These are phyloP conservation scores for Tangara arthus DNA, from an alignment of 2,797 vertebrate species.

Conservation along the genomic window DNA sequence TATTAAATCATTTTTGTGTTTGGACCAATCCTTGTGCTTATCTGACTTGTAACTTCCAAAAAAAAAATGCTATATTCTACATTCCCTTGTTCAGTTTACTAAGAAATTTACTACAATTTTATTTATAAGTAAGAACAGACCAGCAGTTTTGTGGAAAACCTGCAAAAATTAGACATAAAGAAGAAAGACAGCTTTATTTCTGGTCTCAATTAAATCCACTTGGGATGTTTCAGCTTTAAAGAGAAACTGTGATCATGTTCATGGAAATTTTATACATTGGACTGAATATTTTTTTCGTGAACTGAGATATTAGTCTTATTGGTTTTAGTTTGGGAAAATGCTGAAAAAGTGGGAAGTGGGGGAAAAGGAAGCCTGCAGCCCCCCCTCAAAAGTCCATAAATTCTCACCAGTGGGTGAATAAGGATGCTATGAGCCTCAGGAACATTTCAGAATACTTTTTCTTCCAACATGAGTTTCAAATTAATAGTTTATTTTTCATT, in stretches of 20 bases:
- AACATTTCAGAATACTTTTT: not conserved
- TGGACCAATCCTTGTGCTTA: not conserved
- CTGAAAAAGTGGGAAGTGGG: not conserved
- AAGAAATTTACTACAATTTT: not conserved
- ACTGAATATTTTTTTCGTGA: not conserved
- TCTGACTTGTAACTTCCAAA: not conserved
- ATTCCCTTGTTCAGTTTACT: not conserved
- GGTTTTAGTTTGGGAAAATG: not conserved
- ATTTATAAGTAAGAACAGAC: not conserved
- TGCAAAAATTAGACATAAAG: not conserved
- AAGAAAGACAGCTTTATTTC: not conserved
- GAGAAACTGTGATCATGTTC: not conserved
- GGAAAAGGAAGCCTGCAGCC: not conserved
- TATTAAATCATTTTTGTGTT: not conserved
- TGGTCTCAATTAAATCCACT: not conserved
- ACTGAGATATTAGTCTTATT: not conserved
- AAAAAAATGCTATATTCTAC: not conserved
- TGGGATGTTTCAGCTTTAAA: not conserved
- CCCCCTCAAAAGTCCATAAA: not conserved
- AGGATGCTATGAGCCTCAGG: not conserved
- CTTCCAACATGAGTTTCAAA: not conserved
- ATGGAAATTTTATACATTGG: not conserved
- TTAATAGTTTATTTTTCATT: not conserved
- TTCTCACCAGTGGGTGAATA: not conserved
- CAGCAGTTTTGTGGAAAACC: not conserved